Conservation (phyloP, 1,140 invertebrate genomes). For the Orussus abietinus region DNA sequence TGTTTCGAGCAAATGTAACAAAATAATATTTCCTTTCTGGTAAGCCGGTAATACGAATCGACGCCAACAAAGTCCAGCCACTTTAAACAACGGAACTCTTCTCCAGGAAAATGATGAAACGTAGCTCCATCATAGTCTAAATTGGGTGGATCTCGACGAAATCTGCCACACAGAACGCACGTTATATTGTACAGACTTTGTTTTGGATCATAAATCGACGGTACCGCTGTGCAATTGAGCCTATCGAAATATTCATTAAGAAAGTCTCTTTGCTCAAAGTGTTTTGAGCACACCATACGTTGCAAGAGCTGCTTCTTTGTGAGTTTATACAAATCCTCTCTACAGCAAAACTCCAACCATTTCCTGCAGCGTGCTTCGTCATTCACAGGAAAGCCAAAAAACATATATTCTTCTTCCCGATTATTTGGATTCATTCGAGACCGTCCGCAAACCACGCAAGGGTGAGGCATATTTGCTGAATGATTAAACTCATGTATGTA, state of each 20-base stretch:
- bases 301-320: constrained; percentile 48
- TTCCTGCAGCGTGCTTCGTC: constrained; percentile 43
- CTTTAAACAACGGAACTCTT: constrained; percentile 49
- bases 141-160: constrained; percentile 38
- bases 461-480: constrained; percentile 48
- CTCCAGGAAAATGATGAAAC: constrained; percentile 51
- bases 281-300: constrained; percentile 51
- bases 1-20: constrained; percentile 52
- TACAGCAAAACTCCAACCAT: constrained; percentile 50
- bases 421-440: constrained; percentile 52
- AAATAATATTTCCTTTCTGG: constrained; percentile 49
- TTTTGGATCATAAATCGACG: constrained; percentile 48
- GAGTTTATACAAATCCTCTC: constrained; percentile 49
- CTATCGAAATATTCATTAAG: constrained; percentile 46
- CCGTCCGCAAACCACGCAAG: constrained; percentile 50
- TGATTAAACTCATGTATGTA: too few relatives aligned
- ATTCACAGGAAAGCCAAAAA: constrained; percentile 51
- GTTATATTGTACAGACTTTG: constrained; percentile 50
- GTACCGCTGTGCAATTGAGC: constrained; percentile 41
- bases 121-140: constrained; percentile 42
- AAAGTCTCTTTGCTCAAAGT: constrained; percentile 43
- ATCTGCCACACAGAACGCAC: constrained; percentile 44
- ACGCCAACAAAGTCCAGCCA: constrained; percentile 52
- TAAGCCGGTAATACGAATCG: constrained; percentile 48
- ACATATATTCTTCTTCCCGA: constrained; percentile 47